A percentile compares a stretch with the other conserved stretches of the same genome.
Evolutionary conservation across 2,888 invertebrate genomes (phyloP).

Genomic region (Meganola albula): DNA sequence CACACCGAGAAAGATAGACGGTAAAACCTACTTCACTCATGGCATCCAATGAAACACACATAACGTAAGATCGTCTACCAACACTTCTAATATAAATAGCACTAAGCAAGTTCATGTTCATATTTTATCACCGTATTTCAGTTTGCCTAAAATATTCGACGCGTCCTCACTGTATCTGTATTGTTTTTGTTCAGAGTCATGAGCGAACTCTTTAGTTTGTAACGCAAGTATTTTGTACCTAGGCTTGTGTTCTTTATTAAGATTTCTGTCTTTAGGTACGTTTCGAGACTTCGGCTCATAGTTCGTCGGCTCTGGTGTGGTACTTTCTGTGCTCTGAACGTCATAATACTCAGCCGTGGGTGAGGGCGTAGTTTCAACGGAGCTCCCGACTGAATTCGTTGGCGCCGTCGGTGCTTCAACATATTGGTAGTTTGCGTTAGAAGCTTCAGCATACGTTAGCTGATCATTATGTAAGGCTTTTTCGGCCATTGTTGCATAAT

Average conservation of each 20-base stretch:
- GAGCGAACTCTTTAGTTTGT: constrained; percentile 19
- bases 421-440: constrained; percentile 59
- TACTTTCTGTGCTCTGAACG: constrained; percentile 25
- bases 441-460: constrained; percentile 50
- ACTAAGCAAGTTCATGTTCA: constrained; percentile 32
- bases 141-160: constrained; percentile 39
- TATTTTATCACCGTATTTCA: constrained; percentile 70
- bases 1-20: constrained; percentile 31
- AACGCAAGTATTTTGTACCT: constrained; percentile 36
- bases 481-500: constrained; percentile 56
- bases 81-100: constrained; percentile 35
- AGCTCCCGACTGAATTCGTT: constrained; percentile 32
- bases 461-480: constrained; percentile 53
- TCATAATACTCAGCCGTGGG: constrained; percentile 29
- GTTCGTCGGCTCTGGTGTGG: constrained; percentile 28
- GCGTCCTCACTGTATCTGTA: constrained; percentile 31
- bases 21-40: constrained; percentile 34
- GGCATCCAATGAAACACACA: constrained; percentile 33
- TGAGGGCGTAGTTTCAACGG: constrained; percentile 37
- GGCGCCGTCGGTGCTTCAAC: constrained; percentile 48
- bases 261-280: constrained; percentile 22
- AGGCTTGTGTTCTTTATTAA: constrained; percentile 28
- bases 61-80: constrained; percentile 44
- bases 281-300: constrained; percentile 29
- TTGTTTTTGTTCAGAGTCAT: constrained; percentile 26